Percentiles rank a stretch among this genome's conserved stretches.
Conservation (phyloP, 2,113 vertebrate genomes). For the Dolichotis patagonum region DNA sequence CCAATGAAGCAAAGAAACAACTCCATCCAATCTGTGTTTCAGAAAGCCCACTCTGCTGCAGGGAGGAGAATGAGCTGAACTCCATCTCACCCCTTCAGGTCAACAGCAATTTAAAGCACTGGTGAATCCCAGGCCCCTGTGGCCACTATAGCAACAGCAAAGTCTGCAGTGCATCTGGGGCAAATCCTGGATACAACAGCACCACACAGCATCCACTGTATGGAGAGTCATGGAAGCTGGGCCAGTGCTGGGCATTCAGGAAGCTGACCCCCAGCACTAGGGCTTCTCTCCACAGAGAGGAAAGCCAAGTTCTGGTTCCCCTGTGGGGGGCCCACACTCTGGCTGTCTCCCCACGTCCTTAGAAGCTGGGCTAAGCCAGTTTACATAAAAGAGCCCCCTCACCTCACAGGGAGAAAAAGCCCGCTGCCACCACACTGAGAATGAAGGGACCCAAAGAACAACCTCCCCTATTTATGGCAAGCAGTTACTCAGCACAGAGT, state of each 20-base stretch:
- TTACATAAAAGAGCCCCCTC: background rate
- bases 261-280: background rate
- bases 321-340: background rate
- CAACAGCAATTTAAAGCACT: conserved; percentile 44
- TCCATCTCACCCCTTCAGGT: conserved; percentile 61
- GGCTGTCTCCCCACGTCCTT: background rate
- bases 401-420: background rate
- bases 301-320: background rate
- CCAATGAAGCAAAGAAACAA: conserved; percentile 42
- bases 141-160: background rate
- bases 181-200: background rate
- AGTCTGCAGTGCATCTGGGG: background rate
- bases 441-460: background rate
- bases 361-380: background rate
- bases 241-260: background rate
- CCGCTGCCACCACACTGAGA: background rate
- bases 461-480: background rate
- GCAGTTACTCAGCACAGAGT: background rate
- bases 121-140: background rate
- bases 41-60: conserved; percentile 22
- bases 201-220: background rate
- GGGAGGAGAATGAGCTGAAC: conserved; percentile 42
- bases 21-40: background rate
- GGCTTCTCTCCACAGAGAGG: background rate
- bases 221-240: background rate